Conservation (phyloP, 2,797 vertebrate genomes). For the Graptemys geographica region DNA sequence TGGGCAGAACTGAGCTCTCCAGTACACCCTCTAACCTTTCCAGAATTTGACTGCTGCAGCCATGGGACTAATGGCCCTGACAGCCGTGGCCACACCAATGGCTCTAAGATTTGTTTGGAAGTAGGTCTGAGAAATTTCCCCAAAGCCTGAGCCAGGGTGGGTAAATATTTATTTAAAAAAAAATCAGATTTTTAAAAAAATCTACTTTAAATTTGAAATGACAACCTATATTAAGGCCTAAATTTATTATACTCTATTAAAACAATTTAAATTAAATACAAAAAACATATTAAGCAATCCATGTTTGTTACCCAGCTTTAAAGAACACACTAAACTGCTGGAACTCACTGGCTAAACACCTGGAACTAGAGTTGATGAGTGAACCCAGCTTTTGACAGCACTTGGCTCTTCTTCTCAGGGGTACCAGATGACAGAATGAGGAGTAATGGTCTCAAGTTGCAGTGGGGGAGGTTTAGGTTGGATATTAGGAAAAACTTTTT, state of each 20-base stretch:
- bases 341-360: neutral
- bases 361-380: neutral
- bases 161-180: neutral
- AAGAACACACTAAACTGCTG: neutral
- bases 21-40: no score
- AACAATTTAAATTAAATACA: neutral
- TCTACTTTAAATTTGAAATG: neutral
- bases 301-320: neutral
- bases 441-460: no score
- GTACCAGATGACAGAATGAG: no score
- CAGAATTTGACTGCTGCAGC: no score
- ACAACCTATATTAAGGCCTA: neutral
- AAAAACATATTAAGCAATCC: neutral
- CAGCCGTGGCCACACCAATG: neutral
- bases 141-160: neutral
- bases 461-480: no score
- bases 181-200: neutral
- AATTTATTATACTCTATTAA: neutral
- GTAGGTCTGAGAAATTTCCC: neutral
- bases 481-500: no score
- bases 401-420: neutral
- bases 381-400: neutral
- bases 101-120: neutral
- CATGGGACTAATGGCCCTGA: neutral
- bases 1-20: no score